Percentiles rank a stretch among this genome's conserved stretches.
Evolutionary conservation across 2,888 invertebrate species (phyloP).

Genomic region (Drosophila vallismaia): DNA sequence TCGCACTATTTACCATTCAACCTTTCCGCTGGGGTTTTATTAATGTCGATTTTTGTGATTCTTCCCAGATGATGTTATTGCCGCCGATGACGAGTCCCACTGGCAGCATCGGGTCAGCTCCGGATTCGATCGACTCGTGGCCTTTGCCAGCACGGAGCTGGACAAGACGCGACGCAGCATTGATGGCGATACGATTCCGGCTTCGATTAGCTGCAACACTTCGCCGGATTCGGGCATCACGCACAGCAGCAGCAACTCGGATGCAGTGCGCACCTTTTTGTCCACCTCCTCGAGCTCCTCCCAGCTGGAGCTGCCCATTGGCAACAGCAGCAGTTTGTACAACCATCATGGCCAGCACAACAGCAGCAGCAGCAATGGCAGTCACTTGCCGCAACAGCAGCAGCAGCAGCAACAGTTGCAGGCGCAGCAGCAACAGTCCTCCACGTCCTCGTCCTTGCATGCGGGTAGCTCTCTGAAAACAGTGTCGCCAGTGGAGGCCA

Average conservation of each 20-base stretch:
- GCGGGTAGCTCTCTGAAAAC: conserved; percentile 67
- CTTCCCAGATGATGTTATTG: conserved; percentile 84
- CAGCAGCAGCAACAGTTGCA: conserved; percentile 48
- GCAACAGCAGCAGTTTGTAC: conserved; percentile 66
- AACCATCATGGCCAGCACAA: conserved; percentile 70
- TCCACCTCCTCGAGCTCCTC: conserved; percentile 85
- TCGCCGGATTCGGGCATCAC: conserved; percentile 95
- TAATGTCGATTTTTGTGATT: not conserved
- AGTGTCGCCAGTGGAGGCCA: conserved; percentile 82
- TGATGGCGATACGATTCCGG: conserved; percentile 87
- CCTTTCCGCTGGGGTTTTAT: not conserved
- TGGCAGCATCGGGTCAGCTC: conserved; percentile 97
- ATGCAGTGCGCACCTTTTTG: conserved; percentile 82
- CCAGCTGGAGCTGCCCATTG: conserved; percentile 81
- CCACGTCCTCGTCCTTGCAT: conserved; percentile 63
- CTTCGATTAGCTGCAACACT: conserved; percentile 88
- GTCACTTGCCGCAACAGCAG: conserved; percentile 23
- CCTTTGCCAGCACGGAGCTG: conserved; percentile 95
- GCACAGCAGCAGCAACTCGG: conserved; percentile 85
- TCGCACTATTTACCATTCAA: conserved; percentile 10
- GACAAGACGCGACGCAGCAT: conserved; percentile 93
- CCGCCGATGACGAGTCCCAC: conserved; percentile 92
- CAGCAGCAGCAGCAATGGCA: conserved; percentile 64
- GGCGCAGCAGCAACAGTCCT: conserved; percentile 81
- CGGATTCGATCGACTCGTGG: conserved; percentile 96